Evolutionary conservation across 2,888 invertebrate species (phyloP), one percentile per base, ranked within the genome.

Genomic region (Melanotus villosus): DNA sequence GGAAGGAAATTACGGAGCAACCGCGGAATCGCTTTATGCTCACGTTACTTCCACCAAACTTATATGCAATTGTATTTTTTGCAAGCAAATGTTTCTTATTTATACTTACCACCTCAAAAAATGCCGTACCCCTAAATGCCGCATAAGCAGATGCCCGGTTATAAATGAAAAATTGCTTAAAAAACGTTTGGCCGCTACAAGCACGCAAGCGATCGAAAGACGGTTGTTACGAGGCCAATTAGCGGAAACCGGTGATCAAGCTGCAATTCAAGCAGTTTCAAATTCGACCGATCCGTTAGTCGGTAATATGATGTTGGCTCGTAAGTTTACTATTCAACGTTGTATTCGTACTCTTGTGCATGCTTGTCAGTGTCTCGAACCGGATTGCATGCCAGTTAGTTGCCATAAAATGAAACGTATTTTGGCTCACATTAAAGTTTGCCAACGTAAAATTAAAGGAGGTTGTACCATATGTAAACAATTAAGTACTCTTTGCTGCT

Each of bases 341-440:
- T 64, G 56, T 19, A 64, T 64, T 32, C 64, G 64, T 34, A 56
- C 54, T 2, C 45, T 64, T 9, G 64, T 43, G 12, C 64, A 64
- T 21, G 64, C 64, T 6, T 45, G 21, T 32, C 30, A 45, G 0
- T 64, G 64, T 23, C 19, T 45, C 0, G 64, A 64, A 19, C 7
- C 56, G 2, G n/a, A 64, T 2, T 64, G 64, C 14, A 64, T 64
- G 64, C 64, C 56, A 1, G 18, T 32, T 3, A 43, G 56, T 19
- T 64, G 64, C 21, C 23, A 64, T 10, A 54, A 64, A 10, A 64
- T 64, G 56, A 64, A 64, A 18, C 54, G 54, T 1, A 43, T 64
- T 16, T 45, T 64, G 12, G 21, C 19, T 14, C 64, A 64, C 14
- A 34, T 64, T 10, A 64, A 64, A 56, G 16, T 45, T 10, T 64